phyloP scores from a whole-genome alignment of 64 coral and sea anemone genomes.

The Dendrophyllia cribrosa region DNA sequence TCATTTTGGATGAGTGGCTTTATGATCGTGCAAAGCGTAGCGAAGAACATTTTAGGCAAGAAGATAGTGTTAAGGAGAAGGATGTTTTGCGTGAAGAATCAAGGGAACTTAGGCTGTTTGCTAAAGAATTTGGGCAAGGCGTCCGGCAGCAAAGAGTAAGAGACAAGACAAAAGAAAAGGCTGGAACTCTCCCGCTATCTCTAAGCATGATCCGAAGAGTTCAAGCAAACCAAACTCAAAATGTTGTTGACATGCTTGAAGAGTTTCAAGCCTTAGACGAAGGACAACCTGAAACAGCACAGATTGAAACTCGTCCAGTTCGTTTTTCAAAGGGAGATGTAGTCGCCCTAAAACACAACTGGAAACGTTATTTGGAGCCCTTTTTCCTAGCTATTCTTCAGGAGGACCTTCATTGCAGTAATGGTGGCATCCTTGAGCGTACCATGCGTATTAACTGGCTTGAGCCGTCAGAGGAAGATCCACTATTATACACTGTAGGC shows the following conservation, averaged over 20 bases:
- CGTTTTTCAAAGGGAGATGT: conserved; percentile 18
- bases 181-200: background rate
- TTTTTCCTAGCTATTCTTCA: conserved; percentile 40
- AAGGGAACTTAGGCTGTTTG: conserved; percentile 7
- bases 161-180: conserved; percentile 4
- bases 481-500: conserved; percentile 11
- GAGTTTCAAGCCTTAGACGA: background rate
- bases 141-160: background rate
- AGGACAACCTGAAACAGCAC: background rate
- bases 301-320: background rate
- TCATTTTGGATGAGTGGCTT: background rate
- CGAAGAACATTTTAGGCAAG: background rate
- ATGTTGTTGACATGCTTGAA: background rate
- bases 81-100: background rate
- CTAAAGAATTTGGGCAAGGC: conserved; percentile 30
- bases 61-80: background rate
- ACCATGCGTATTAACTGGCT: background rate
- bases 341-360: background rate
- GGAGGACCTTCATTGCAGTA: conserved; percentile 36
- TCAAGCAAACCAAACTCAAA: background rate
- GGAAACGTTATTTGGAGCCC: background rate
- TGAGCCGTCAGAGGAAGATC: background rate
- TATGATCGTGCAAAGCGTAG: too few relatives aligned
- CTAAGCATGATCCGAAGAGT: background rate
- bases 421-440: background rate